Evolutionary conservation across 2,113 vertebrate species (phyloP).

Genomic region (Sceloporus undulatus): DNA sequence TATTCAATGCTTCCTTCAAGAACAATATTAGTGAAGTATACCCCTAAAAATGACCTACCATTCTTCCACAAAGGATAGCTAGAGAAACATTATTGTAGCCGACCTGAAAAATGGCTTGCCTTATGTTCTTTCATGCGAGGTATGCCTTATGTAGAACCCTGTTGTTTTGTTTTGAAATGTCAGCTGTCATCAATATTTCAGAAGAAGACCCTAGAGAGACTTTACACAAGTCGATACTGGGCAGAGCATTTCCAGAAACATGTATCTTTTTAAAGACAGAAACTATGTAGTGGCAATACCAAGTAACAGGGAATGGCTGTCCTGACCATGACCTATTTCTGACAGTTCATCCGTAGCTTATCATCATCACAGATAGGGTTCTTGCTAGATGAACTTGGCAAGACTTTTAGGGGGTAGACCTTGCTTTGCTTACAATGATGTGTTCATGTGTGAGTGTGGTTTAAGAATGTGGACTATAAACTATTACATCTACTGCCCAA

Average conservation of each 20-base stretch:
- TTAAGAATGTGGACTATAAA: background rate
- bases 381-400: background rate
- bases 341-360: too few relatives aligned
- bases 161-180: background rate
- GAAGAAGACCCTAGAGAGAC: slow-evolving; percentile 7
- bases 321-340: background rate
- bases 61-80: too few relatives aligned
- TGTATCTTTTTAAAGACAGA: background rate
- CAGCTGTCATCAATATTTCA: slow-evolving; percentile 20
- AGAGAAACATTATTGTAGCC: background rate
- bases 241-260: slow-evolving; percentile 1
- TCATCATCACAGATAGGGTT: background rate
- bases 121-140: background rate
- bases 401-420: slow-evolving; percentile 18
- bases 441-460: background rate
- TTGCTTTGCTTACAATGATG: background rate
- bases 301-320: background rate
- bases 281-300: slow-evolving; percentile 2
- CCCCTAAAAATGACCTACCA: too few relatives aligned
- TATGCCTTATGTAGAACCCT: slow-evolving; percentile 3
- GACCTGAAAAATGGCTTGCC: background rate
- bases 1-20: too few relatives aligned
- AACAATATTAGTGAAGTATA: too few relatives aligned
- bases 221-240: background rate
- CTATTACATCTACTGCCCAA: background rate